Conservation (phyloP, 2,113 vertebrate species). For the Antechinus stuartii region DNA sequence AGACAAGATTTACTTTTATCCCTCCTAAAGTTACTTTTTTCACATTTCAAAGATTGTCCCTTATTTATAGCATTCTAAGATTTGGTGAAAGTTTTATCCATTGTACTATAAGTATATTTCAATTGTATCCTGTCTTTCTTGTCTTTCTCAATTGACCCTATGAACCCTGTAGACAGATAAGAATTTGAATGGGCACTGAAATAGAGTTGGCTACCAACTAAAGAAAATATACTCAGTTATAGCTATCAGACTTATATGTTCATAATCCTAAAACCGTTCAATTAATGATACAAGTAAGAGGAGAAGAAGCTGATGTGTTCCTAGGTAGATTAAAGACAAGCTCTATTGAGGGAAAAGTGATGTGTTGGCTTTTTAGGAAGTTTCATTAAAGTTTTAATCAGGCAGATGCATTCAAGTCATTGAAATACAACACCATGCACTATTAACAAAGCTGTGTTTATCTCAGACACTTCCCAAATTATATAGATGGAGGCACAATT, state of each 20-base stretch:
- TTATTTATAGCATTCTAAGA: not conserved
- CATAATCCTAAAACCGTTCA: not conserved
- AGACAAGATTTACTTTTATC: not conserved
- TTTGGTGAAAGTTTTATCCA: not conserved
- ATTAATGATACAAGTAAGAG: not conserved
- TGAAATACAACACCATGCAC: not conserved
- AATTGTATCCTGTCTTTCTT: not conserved
- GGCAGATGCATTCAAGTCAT: slow-evolving; percentile 22
- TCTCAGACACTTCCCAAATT: slow-evolving; percentile 34
- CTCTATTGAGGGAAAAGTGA: not conserved
- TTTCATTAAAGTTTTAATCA: slow-evolving; percentile 13
- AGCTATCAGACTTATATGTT: not conserved
- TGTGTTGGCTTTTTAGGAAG: not conserved
- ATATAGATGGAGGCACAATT: slow-evolving; percentile 39
- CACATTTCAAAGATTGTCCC: not conserved
- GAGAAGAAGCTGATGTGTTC: not conserved
- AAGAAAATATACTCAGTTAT: not conserved
- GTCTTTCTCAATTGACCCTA: not conserved
- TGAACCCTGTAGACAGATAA: not conserved
- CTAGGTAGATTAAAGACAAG: not conserved
- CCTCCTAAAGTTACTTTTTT: not conserved
- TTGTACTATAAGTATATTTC: not conserved
- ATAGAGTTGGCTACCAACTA: not conserved
- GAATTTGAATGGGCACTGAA: not conserved
- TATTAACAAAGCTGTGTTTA: slow-evolving; percentile 29